Evolutionary conservation across 2,797 vertebrate genomes (phyloP).

Genomic region (Enteromius paludinosus): DNA sequence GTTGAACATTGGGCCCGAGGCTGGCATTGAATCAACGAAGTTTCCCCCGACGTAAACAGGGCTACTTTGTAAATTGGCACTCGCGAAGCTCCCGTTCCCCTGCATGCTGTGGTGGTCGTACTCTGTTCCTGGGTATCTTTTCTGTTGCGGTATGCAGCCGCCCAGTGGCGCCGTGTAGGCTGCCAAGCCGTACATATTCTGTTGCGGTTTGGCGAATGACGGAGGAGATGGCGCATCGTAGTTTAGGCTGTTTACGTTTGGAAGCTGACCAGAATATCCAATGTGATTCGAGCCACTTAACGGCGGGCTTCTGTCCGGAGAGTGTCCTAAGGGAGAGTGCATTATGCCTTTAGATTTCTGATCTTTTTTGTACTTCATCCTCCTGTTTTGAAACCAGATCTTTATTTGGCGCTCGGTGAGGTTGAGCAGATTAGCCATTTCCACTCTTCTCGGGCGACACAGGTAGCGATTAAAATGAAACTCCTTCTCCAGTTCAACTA

Average conservation of each 20-base stretch:
- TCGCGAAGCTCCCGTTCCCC: slow-evolving; percentile 90
- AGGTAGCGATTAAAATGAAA: slow-evolving; percentile 99
- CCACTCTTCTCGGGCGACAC: slow-evolving; percentile 94
- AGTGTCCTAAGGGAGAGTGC: slow-evolving; percentile 96
- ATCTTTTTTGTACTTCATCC: slow-evolving; percentile 99
- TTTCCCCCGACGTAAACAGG: slow-evolving; percentile 98
- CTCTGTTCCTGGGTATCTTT: slow-evolving; percentile 93
- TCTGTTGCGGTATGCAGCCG: slow-evolving; percentile 97
- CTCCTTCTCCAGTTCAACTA: slow-evolving; percentile 98
- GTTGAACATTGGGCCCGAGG: slow-evolving; percentile 98
- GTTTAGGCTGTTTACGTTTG: slow-evolving; percentile 87
- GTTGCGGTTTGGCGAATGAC: slow-evolving; percentile 95
- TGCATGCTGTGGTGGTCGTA: slow-evolving; percentile 98
- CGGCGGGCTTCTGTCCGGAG: slow-evolving; percentile 95
- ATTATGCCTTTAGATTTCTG: slow-evolving; percentile 99
- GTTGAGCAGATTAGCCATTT: slow-evolving; percentile 98
- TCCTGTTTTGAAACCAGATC: slow-evolving; percentile 99
- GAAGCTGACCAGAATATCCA: slow-evolving; percentile 94
- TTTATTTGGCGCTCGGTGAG: slow-evolving; percentile 99
- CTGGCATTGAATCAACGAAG: slow-evolving; percentile 99
- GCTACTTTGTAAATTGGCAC: slow-evolving; percentile 95
- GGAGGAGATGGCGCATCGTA: slow-evolving; percentile 97
- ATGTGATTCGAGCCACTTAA: slow-evolving; percentile 92
- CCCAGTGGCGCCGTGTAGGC: slow-evolving; percentile 97
- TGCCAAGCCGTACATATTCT: slow-evolving; percentile 98